Base-by-base conservation (phyloP, 1,140 invertebrate genomes). In the Aplysia californica region DNA sequence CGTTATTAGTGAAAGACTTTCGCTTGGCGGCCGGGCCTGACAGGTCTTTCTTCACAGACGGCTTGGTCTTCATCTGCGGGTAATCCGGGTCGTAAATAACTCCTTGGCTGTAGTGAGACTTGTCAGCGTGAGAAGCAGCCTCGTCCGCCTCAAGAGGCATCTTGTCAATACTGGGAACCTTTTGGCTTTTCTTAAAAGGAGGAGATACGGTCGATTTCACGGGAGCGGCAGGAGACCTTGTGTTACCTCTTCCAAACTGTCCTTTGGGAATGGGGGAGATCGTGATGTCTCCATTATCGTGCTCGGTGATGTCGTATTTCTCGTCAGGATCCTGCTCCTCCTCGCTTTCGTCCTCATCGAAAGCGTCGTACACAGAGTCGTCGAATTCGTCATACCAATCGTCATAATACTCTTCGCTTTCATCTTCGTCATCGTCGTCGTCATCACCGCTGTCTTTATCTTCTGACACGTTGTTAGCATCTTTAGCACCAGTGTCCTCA, bases 31-130 rank as follows among this genome's bases (percentile, higher is more conserved):
- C 71, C 23, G 70, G 64, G 50, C 69, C 69, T 38, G 26, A 65
- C 26, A 75, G 41, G 41, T 77, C 73, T 35, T 77, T 81, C 69
- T 83, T 81, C 15, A 77, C 75, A 18, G 76, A 75, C n/a, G 33
- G 44, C 55, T 74, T 67, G 21, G 74, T 64, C 2, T 50, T 23
- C n/a, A n/a, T n/a, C n/a, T n/a, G n/a, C 21, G 77, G 26, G 1
- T 21, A 21, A 0, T 31, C 36, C 3, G 72, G 31, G 59, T 75
- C 67, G n/a, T 65, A 75, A 26, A 71, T 75, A 20, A 66, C 36
- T 4, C 73, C 77, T 39, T 75, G n/a, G 44, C 66, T 75, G 67
- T 71, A 72, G 55, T 80, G 66, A 15, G 50, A 38, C n/a, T 75
- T 59, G 64, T 41, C 50, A 29, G 38, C 26, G 18, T 29, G 6